Conservation (phyloP, 2,888 invertebrate genomes). For the Protophormia terraenovae region DNA sequence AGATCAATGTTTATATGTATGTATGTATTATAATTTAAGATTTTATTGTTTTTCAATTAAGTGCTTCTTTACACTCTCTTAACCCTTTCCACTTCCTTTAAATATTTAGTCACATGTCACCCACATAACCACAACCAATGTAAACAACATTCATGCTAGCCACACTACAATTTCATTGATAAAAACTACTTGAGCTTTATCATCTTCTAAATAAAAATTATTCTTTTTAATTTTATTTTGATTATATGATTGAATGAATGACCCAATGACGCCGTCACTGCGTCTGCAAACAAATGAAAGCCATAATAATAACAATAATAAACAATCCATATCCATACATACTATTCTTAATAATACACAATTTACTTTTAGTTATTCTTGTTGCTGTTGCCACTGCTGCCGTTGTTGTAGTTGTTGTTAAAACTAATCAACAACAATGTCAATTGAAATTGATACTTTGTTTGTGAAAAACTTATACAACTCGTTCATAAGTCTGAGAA, state of each 20-base stretch:
- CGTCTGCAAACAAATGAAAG: constrained; percentile 56
- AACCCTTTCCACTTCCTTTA: background rate
- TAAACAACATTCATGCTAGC: background rate
- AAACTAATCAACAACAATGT: constrained; percentile 41
- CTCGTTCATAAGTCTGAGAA: background rate
- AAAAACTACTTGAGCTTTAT: constrained; percentile 4
- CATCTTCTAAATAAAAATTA: background rate
- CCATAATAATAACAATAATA: constrained; percentile 18
- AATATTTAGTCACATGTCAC: background rate
- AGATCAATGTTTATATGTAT: background rate
- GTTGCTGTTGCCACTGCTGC: too few relatives aligned
- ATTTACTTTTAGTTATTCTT: background rate
- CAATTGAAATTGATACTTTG: constrained; percentile 41
- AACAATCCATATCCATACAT: background rate
- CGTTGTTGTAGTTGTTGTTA: background rate
- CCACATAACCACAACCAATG: background rate
- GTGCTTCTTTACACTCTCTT: background rate
- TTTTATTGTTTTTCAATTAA: background rate
- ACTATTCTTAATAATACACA: constrained; percentile 21
- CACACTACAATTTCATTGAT: background rate
- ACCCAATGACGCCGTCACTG: constrained; percentile 32
- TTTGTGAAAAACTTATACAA: too few relatives aligned
- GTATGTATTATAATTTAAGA: too few relatives aligned
- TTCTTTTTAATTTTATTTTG: constrained; percentile 2
- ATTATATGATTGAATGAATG: constrained; percentile 17